Evolutionary conservation across 2,113 vertebrate species (phyloP), one percentile per base, ranked within the genome.

Genomic region (Podocnemis expansa): DNA sequence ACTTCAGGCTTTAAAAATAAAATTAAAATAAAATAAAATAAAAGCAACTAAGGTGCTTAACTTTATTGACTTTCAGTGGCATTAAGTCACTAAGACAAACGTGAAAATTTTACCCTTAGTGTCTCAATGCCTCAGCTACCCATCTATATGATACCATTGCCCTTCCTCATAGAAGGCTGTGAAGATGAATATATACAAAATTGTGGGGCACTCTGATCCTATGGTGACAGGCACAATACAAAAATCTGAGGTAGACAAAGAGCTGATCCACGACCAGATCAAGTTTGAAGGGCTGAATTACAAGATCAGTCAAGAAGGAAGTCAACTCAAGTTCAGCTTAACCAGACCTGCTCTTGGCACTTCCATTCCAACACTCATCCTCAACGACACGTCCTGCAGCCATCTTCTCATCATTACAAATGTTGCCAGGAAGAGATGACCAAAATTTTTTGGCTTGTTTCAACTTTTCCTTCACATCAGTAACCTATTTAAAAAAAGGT

Each of bases 391-490:
- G 98, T 3, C 98, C 98, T 0, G 98, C 98, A 10, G 98, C 98
- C 90, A 99, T 99, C 96, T 98, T 98, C 95, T 99, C 99, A 22
- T 98, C 99, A 0, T 97, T 98, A 94, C 99, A 99, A 78, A 99
- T 98, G 0, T 97, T 99, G 94, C 98, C 98, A 51, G 99, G 99
- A 82, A 99, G 98, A 12, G 99, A 99, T 17, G 99, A 99, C 99
- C 99, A 99, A 98, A 99, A 99, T 97, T 99, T 99, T 96, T 99
- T 99, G 73, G 99, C 99, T 43, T 99, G 98, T 93, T 99, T 99
- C 95, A 99, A 97, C 96, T 99, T 99, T 97, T 99, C 99, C 97
- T 99, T 99, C 90, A 99, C 99, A 88, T 99, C 99, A 31, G 87
- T 98, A 87, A 99, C 99, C 99, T 99, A 89, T 94, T 93, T 85